Conservation (phyloP, 2,113 vertebrate genomes). For the Mastomys coucha region DNA sequence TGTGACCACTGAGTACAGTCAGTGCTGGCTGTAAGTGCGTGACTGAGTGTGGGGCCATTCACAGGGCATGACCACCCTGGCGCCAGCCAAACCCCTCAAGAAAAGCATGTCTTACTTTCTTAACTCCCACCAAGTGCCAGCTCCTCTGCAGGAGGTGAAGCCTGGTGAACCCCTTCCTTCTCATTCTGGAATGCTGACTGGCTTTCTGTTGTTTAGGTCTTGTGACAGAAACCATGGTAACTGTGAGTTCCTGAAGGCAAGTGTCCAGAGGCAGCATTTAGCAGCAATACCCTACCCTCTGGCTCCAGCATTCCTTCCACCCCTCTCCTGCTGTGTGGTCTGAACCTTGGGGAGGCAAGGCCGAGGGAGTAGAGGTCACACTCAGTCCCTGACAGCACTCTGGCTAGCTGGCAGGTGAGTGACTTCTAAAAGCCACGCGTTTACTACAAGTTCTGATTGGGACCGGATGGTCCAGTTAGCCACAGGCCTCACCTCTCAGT, state of each 20-base stretch:
- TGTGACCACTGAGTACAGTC: no score
- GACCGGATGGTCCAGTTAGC: not conserved
- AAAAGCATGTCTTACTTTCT: not conserved
- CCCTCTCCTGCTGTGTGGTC: not conserved
- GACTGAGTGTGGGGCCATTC: no score
- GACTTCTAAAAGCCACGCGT: not conserved
- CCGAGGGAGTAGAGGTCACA: not conserved
- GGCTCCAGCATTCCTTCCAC: not conserved
- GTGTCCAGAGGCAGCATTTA: not conserved
- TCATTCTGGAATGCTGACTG: not conserved
- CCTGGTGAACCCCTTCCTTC: not conserved
- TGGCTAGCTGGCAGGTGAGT: not conserved
- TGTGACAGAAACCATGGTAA: not conserved
- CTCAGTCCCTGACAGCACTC: not conserved
- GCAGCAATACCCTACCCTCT: not conserved
- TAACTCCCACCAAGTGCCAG: not conserved
- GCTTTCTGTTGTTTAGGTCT: not conserved
- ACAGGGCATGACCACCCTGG: not conserved
- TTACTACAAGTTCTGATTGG: not conserved
- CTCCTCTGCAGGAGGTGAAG: not conserved
- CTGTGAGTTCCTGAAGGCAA: not conserved
- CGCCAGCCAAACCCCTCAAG: not conserved
- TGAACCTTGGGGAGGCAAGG: not conserved
- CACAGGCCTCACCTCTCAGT: accelerated
- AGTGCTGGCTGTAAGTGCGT: no score